Conservation (phyloP, 2,888 invertebrate species). For the Eretmocerus hayati region DNA sequence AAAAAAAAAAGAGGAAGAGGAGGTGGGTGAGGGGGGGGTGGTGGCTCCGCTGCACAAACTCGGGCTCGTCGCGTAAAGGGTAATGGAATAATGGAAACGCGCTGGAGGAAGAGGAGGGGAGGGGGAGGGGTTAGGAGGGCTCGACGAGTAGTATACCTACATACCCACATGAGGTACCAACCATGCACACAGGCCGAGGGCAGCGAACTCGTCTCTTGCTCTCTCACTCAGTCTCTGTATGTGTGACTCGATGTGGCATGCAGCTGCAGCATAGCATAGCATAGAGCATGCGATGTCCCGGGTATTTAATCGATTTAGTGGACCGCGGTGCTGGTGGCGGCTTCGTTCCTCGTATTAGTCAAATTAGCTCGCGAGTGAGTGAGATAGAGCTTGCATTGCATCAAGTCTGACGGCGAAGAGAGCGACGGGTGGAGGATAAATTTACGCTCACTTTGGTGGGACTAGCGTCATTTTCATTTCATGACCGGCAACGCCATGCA, state of each 20-base stretch:
- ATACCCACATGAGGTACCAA: background rate
- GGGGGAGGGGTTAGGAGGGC: background rate
- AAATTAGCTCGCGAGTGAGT: conserved; percentile 10
- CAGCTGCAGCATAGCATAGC: background rate
- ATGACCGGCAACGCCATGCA: background rate
- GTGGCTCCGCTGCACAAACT: background rate
- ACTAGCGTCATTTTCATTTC: too few species aligned
- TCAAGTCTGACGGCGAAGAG: too few species aligned
- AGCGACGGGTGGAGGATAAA: too few species aligned
- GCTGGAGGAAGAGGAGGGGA: conserved; percentile 1
- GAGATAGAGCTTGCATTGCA: background rate
- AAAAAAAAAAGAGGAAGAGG: background rate
- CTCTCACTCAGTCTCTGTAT: background rate
- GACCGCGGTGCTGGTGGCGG: too few species aligned
- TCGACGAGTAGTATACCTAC: background rate
- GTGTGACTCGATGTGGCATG: too few species aligned
- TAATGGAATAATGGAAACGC: conserved; percentile 12
- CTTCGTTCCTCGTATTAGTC: conserved; percentile 14
- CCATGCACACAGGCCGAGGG: background rate
- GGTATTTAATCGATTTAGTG: conserved; percentile 17
- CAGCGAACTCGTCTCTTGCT: background rate
- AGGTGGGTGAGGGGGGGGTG: too few species aligned
- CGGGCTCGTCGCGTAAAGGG: background rate
- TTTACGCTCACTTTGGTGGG: too few species aligned
- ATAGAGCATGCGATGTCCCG: too few species aligned